Evolutionary conservation across 2,113 vertebrate species (phyloP), one percentile per base, ranked within the genome.

Genomic region (Paratilapia polleni): DNA sequence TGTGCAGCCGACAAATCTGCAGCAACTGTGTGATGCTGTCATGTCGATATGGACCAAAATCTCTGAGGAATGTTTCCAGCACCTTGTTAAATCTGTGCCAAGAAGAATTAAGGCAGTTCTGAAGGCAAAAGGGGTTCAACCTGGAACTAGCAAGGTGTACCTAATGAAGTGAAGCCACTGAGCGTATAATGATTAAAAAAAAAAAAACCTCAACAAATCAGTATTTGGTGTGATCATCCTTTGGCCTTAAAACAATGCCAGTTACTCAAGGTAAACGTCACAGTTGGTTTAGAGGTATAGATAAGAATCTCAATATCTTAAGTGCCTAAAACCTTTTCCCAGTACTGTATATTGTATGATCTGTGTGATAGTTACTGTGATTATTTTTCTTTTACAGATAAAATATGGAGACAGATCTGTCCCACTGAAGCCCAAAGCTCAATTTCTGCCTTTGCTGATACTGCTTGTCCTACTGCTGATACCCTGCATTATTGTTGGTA

Each of bases 401-500:
- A 94, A n/a, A 19, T 64, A 97, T 85, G 97, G 97, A 78, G 87
- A 94, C 26, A 63, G 93, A 73, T 87, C 85, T 1, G 76, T 89
- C 17, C 2, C 0, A 1, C 9, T 94, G 63, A 58, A 52, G 31
- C 19, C 12, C 20, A 8, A 20, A 7, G 43, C 1, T 34, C 77
- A 49, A 15, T 70, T n/a, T 61, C 22, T 17, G 3, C 0, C 68
- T 94, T 4, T 47, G 88, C 84, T 83, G 68, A 68, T 88, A 14
- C 59, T 90, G 41, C 22, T 88, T n/a, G 22, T 3, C 38, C 28
- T 92, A 3, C 57, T 84, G 62, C 89, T 96, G 68, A 92, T 96
- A 6, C 82, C 96, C 28, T 70, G 84, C 89, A 96, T 97, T 77
- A 94, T 97, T 91, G 83, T 94, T 85, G 94, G 97, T 98, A 41